Evolutionary conservation across 2,888 invertebrate genomes (phyloP), one percentile per base, ranked within the genome.

Genomic region (Aelia acuminata): DNA sequence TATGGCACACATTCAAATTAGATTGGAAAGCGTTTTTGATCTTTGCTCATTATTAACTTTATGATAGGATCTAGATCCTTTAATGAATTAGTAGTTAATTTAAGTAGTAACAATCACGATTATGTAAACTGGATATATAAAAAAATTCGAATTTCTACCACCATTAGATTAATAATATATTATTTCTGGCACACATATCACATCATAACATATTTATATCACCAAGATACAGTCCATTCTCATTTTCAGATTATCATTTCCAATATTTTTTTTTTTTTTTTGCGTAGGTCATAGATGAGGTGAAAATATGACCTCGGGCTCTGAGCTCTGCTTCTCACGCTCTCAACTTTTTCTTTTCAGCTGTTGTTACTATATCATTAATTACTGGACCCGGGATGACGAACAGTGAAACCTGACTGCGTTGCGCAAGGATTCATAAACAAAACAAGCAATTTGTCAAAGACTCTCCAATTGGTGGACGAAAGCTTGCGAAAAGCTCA

Each of bases 401-500:
- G 39, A 43, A 80, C 80, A 47, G 43, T n/a, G 43, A 80, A 80
- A 39, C 13, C 43, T 31, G 43, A 43, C 80, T 11, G 43, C 22
- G 80, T 43, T 47, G 43, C 43, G 43, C 80, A 80, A 80, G 75
- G 22, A 39, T 22, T 80, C 80, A 80, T 80, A 80, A 80, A 80
- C 80, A 80, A 80, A 70, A 80, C n/a, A 80, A 43, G 80, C 43
- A 80, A 80, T 80, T 80, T 80, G 80, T 80, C 80, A 80, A 22
- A 80, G 43, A 47, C 80, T 80, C 22, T 80, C 80, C 80, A 80
- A 80, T 80, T 80, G 80, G 80, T 80, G 43, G 80, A 39, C 80
- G 80, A 80, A 47, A 47, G 43, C 80, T 80, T 80, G 80, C 80
- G 80, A 80, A 80, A 80, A 47, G 80, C 80, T 80, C 80, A 80